phyloP scores from a whole-genome alignment of 2,113 vertebrate genomes.

The Microcebus lehilahytsara region DNA sequence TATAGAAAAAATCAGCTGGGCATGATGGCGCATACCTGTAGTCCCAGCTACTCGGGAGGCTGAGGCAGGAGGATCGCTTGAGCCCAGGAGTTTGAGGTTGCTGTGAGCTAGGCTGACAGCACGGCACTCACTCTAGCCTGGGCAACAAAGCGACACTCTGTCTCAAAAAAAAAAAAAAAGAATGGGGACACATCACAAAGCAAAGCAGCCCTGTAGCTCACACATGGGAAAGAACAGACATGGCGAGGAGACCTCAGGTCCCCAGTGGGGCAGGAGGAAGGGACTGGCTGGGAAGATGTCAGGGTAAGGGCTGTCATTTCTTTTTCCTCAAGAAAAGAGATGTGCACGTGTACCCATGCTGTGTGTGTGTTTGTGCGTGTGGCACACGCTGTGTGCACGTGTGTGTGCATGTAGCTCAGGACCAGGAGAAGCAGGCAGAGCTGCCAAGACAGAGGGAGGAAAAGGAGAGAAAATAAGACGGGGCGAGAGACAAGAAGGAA shows the following conservation, averaged over 20 bases:
- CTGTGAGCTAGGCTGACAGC: too few relatives aligned
- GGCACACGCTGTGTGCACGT: too few relatives aligned
- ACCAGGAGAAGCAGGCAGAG: neutral
- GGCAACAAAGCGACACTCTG: too few relatives aligned
- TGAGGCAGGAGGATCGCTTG: too few relatives aligned
- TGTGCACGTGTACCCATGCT: neutral
- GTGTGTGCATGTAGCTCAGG: neutral
- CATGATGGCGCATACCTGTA: too few relatives aligned
- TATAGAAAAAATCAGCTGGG: too few relatives aligned
- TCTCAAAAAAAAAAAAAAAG: too few relatives aligned
- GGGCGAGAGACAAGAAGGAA: neutral
- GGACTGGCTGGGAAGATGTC: neutral
- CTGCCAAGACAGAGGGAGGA: neutral
- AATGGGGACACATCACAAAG: neutral
- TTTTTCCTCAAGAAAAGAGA: neutral
- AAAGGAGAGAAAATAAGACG: neutral
- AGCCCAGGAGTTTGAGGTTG: too few relatives aligned
- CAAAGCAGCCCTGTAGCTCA: neutral
- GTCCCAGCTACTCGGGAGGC: too few relatives aligned
- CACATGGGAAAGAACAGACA: neutral
- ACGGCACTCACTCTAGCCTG: too few relatives aligned
- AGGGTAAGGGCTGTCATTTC: neutral
- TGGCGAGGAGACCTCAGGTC: neutral
- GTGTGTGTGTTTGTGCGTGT: neutral
- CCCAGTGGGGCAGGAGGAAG: neutral